These are phyloP conservation scores for Nesidiocoris tenuis DNA, from an alignment of 2,888 invertebrate species.

Conservation along the genomic window DNA sequence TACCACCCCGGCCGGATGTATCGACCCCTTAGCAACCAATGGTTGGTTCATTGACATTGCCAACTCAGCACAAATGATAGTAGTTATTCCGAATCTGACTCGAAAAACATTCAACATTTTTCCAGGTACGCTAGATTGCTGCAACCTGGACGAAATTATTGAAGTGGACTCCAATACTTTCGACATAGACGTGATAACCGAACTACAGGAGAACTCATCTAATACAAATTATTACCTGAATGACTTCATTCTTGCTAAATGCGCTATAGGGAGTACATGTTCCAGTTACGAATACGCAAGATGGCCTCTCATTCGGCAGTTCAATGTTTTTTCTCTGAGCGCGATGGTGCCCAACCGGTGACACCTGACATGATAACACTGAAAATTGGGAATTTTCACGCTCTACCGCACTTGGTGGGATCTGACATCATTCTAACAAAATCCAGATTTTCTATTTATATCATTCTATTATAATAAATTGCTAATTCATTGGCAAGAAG, in stretches of 20 bases:
- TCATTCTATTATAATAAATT: no score
- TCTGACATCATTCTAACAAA: no score
- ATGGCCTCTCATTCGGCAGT: constrained; percentile 9
- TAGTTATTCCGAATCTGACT: not conserved
- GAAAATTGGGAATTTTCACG: no score
- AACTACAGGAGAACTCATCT: constrained; percentile 22
- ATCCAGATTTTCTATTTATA: no score
- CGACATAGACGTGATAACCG: not conserved
- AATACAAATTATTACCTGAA: not conserved
- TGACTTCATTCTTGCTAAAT: not conserved
- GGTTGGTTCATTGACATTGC: not conserved
- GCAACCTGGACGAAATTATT: not conserved
- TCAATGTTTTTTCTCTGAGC: constrained; percentile 5
- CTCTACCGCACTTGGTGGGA: no score
- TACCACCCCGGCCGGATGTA: not conserved
- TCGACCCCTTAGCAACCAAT: constrained; percentile 1
- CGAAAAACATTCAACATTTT: no score
- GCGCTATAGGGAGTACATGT: not conserved
- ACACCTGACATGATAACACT: no score
- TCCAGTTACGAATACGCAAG: not conserved
- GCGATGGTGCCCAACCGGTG: constrained; percentile 25
- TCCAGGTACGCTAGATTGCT: constrained; percentile 11
- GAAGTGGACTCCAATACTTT: not conserved
- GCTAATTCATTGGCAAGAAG: no score
- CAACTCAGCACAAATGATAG: not conserved